Evolutionary conservation across 2,797 vertebrate species (phyloP).

Genomic region (Anabacerthia variegaticeps): DNA sequence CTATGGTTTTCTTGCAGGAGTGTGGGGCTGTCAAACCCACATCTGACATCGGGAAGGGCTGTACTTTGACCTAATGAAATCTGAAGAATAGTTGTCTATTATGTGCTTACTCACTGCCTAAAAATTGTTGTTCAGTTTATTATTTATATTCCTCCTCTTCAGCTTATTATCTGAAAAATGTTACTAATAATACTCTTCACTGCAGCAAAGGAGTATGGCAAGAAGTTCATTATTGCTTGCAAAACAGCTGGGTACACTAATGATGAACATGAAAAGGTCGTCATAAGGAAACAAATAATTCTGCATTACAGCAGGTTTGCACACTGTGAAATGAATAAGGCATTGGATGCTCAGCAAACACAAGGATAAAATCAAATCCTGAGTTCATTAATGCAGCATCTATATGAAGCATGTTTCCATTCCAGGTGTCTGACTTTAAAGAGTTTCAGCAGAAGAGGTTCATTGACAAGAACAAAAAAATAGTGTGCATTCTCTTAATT

Average conservation of each 20-base stretch:
- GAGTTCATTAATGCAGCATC: not conserved
- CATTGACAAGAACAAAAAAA: not conserved
- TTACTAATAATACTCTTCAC: not conserved
- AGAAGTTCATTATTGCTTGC: not conserved
- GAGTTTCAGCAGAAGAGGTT: constrained; percentile 1
- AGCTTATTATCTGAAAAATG: not conserved
- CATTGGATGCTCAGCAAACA: not conserved
- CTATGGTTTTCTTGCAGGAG: not conserved
- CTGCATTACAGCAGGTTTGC: not conserved
- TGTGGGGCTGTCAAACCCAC: not conserved
- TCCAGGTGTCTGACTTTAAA: not conserved
- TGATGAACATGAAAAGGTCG: not conserved
- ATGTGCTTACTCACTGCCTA: not conserved
- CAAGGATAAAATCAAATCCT: not conserved
- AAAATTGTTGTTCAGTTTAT: not conserved
- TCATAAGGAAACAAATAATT: constrained; percentile 23
- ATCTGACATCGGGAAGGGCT: not conserved
- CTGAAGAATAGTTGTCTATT: not conserved
- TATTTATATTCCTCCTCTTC: not conserved
- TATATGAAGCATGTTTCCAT: not conserved
- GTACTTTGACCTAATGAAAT: not conserved
- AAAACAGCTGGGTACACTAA: not conserved
- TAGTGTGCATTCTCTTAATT: not conserved
- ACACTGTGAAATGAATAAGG: not conserved
- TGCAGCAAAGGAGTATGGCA: not conserved